phyloP scores from a whole-genome alignment of 2,888 invertebrate species.

The Heliconius erato region DNA sequence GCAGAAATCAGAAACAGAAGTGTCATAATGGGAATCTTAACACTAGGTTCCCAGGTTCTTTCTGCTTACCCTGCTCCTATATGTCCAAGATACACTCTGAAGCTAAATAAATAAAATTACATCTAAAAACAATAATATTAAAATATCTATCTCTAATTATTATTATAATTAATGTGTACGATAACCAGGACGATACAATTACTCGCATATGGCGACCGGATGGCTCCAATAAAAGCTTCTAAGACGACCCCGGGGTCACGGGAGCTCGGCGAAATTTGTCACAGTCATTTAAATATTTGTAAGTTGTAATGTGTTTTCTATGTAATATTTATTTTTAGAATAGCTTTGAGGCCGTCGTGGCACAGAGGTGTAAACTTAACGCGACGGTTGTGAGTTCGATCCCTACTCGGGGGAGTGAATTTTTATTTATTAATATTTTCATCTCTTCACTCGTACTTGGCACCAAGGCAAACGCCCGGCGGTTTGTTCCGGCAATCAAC shows the following conservation, averaged over 20 bases:
- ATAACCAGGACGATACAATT: slow-evolving; percentile 57
- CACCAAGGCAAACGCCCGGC: too few relatives aligned
- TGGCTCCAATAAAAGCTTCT: slow-evolving; percentile 69
- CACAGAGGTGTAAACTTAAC: too few relatives aligned
- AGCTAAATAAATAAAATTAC: not conserved
- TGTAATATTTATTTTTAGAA: slow-evolving; percentile 12
- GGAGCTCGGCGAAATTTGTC: slow-evolving; percentile 35
- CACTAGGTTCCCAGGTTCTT: not conserved
- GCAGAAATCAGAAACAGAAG: too few relatives aligned
- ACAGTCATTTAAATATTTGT: slow-evolving; percentile 38
- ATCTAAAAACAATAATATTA: slow-evolving; percentile 17
- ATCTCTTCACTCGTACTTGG: too few relatives aligned
- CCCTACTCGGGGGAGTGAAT: too few relatives aligned
- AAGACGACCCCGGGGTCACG: slow-evolving; percentile 60
- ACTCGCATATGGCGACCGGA: slow-evolving; percentile 66
- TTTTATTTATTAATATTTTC: too few relatives aligned
- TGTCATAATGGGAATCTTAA: not conserved
- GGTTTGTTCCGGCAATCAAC: too few relatives aligned
- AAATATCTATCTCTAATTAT: slow-evolving; percentile 45
- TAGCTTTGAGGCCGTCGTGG: not conserved
- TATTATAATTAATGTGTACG: slow-evolving; percentile 63
- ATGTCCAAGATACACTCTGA: not conserved
- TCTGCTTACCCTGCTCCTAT: not conserved
- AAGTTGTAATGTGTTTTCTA: not conserved
- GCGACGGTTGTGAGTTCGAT: too few relatives aligned